Percentiles rank a stretch among this genome's conserved stretches.
Conservation (phyloP, 2,113 vertebrate genomes). For the Pavo muticus region DNA sequence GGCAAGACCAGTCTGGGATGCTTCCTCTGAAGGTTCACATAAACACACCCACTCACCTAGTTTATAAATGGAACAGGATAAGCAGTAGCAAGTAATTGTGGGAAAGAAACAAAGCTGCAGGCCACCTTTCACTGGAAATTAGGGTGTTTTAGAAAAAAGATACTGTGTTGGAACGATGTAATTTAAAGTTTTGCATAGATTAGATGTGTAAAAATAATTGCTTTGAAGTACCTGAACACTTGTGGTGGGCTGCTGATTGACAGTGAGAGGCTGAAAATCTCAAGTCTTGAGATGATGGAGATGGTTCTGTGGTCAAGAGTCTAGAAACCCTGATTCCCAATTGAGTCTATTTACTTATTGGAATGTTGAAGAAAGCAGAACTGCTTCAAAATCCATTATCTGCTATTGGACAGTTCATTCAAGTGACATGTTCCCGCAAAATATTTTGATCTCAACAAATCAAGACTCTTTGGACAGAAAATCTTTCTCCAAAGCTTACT, state of each 20-base stretch:
- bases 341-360: slow-evolving; percentile 25
- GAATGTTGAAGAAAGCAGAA: background rate
- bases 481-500: slow-evolving; percentile 26
- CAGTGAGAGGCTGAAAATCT: background rate
- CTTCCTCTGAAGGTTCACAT: background rate
- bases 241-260: background rate
- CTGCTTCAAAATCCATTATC: background rate
- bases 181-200: background rate
- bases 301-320: background rate
- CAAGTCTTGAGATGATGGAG: background rate
- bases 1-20: background rate
- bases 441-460: slow-evolving; percentile 54
- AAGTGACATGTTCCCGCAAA: slow-evolving; percentile 7
- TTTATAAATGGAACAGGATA: background rate
- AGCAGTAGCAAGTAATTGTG: background rate
- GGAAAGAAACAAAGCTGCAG: background rate
- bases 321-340: background rate
- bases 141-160: background rate
- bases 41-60: background rate
- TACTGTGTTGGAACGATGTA: background rate
- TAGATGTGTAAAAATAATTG: background rate
- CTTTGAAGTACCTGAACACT: background rate
- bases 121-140: background rate
- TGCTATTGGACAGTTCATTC: slow-evolving; percentile 10
- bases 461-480: slow-evolving; percentile 20